phyloP scores from a whole-genome alignment of 2,888 invertebrate species.

The Drosophila niveifrons region DNA sequence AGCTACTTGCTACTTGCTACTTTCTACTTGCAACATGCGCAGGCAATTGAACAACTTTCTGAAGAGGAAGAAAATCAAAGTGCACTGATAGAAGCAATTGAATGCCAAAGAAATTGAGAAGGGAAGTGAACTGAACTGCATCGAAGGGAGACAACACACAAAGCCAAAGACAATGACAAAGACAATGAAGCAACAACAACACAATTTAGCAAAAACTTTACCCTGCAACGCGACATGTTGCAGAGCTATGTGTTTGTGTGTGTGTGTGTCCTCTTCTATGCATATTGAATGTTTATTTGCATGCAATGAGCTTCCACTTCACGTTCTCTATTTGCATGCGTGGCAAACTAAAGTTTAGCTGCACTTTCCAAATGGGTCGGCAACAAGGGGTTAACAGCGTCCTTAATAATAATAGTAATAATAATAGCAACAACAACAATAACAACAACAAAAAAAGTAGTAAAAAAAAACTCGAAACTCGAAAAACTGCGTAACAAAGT shows the following conservation, averaged over 20 bases:
- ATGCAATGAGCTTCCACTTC: constrained; percentile 54
- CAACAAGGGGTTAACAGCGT: constrained; percentile 72
- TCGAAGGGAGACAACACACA: not conserved
- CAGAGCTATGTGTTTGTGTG: not conserved
- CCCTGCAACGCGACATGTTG: constrained; percentile 60
- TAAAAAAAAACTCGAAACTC: constrained; percentile 2
- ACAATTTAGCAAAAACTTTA: constrained; percentile 50
- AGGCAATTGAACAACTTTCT: constrained; percentile 78
- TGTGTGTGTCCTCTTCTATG: constrained; percentile 30
- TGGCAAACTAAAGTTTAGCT: constrained; percentile 48
- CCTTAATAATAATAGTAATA: constrained; percentile 62
- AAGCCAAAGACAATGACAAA: constrained; percentile 17
- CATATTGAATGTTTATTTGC: constrained; percentile 80
- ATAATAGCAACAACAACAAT: constrained; percentile 6
- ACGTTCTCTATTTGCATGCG: constrained; percentile 17
- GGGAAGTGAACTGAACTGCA: not conserved
- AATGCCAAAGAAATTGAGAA: constrained; percentile 20
- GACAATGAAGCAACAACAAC: constrained; percentile 17
- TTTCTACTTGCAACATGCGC: constrained; percentile 65
- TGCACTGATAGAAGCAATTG: constrained; percentile 78
- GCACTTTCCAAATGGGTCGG: constrained; percentile 49
- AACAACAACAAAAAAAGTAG: too few relatives aligned
- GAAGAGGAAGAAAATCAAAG: constrained; percentile 74
- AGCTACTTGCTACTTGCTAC: constrained; percentile 56
- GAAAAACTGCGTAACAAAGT: constrained; percentile 74